phyloP scores from a whole-genome alignment of 1,140 invertebrate genomes.

The Dendroctonus ponderosae region DNA sequence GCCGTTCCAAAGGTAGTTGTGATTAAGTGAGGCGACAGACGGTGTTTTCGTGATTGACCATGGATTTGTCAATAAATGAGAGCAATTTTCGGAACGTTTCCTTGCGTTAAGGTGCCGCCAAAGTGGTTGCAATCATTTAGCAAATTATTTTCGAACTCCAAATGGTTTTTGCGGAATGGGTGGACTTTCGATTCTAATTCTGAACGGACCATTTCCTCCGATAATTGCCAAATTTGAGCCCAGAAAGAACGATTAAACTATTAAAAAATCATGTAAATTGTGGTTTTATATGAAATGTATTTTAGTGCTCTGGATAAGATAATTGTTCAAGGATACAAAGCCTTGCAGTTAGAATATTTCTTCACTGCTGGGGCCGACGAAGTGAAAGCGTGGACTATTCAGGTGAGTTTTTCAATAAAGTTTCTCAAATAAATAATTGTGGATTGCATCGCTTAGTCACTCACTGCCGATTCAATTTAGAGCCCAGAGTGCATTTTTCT shows the following conservation, averaged over 20 bases:
- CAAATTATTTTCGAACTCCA: constrained; percentile 11
- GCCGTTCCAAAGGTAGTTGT: constrained; percentile 22
- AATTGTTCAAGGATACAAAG: constrained; percentile 95
- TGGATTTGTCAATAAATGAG: constrained; percentile 25
- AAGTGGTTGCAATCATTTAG: constrained; percentile 5
- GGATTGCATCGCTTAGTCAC: too few relatives aligned
- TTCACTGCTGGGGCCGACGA: constrained; percentile 97
- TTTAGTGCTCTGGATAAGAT: constrained; percentile 92
- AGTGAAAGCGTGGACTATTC: constrained; percentile 99
- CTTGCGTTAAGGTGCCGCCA: constrained; percentile 7
- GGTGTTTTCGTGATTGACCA: constrained; percentile 16
- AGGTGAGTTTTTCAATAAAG: constrained; percentile 60
- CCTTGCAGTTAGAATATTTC: constrained; percentile 93
- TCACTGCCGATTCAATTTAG: too few relatives aligned
- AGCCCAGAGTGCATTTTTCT: too few relatives aligned
- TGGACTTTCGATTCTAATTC: neutral
- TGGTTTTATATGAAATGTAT: constrained; percentile 12
- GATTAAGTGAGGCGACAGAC: constrained; percentile 30
- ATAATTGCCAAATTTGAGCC: neutral
- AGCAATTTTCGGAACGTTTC: constrained; percentile 10
- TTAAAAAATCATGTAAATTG: neutral
- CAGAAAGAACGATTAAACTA: neutral
- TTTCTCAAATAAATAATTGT: constrained; percentile 2
- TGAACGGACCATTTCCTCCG: too few relatives aligned
- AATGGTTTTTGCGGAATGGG: neutral